Conservation (phyloP, 1,140 invertebrate species). For the Riptortus pedestris region DNA sequence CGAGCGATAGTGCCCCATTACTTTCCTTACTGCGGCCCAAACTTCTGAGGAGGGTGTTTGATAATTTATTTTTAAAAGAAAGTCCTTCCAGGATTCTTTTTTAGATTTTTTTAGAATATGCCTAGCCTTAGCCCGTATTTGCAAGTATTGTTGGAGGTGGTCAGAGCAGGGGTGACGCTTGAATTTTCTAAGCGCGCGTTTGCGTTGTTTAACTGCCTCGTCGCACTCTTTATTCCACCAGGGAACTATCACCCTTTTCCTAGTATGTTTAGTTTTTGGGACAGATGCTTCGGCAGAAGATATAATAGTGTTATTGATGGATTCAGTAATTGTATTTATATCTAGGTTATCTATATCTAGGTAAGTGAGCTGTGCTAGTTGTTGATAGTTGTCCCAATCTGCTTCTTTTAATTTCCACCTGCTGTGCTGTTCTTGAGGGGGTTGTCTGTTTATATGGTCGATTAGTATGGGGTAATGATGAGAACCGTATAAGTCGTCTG, state of each 20-base stretch:
- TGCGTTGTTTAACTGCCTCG: neutral
- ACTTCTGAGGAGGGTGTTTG: neutral
- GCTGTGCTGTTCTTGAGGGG: neutral
- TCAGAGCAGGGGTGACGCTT: neutral
- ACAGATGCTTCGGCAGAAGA: too few relatives aligned
- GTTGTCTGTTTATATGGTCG: neutral
- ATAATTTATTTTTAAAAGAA: neutral
- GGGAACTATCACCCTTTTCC: too few relatives aligned
- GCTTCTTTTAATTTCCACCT: too few relatives aligned
- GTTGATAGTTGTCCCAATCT: too few relatives aligned
- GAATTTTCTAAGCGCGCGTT: neutral
- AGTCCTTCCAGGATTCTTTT: neutral
- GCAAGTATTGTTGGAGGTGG: neutral
- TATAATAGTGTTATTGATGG: too few relatives aligned
- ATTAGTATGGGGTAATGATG: neutral
- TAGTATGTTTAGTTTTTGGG: too few relatives aligned
- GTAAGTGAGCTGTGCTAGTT: too few relatives aligned
- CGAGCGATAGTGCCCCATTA: too few relatives aligned
- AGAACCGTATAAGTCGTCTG: neutral
- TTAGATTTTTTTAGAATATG: neutral
- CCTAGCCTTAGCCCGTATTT: neutral
- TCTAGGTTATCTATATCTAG: too few relatives aligned
- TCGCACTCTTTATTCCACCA: neutral
- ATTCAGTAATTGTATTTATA: too few relatives aligned
- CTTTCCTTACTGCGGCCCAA: neutral